Base-by-base conservation (phyloP, 2,113 vertebrate genomes). In the Bucco capensis region DNA sequence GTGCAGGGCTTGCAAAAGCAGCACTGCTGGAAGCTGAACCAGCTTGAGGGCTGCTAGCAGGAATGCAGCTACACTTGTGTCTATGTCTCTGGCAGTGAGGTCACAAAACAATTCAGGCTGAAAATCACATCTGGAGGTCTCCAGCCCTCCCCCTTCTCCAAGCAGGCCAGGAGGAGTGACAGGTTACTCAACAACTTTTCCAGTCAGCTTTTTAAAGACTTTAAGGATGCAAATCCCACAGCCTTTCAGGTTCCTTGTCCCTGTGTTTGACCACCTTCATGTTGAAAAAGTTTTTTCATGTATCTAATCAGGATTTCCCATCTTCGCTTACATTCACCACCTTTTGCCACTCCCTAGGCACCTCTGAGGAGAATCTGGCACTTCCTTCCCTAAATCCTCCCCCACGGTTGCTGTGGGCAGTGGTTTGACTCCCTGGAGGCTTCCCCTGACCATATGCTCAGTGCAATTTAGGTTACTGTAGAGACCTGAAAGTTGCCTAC, bases 371-470 rank as follows among this genome's bases (percentile, higher is more conserved):
- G 10, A 62, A 10, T 31, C 53, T 73, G 49, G 8, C 1, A 2
- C 54, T 53, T 38, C 27, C 30, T 83, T 73, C 44, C 30, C 56
- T 86, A 53, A 69, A 40, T 49, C 21, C 5, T 66, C 14, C 46
- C 6, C 6, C 2, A 2, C 22, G 13, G 11, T 57, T 18, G 9
- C 19, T 42, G 15, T 40, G 28, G 11, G 19, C 30, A 53, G 22
- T 1, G 0, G 12, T 85, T 49, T 54, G 33, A 58, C 8, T n/a
- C 8, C 27, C 4, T 1, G 0, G n/a, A 85, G 14, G 25, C 19
- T 62, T 69, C 10, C 15, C 9, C 16, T 80, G 17, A 24, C 35
- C 10, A 4, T 25, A 25, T 1, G 9, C 27, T 19, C 24, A 47
- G 21, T 73, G 44, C 21, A 30, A 19, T 70, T 65, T 27, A 51